phyloP scores from a whole-genome alignment of 2,113 vertebrate species.

The Heteronetta atricapilla region DNA sequence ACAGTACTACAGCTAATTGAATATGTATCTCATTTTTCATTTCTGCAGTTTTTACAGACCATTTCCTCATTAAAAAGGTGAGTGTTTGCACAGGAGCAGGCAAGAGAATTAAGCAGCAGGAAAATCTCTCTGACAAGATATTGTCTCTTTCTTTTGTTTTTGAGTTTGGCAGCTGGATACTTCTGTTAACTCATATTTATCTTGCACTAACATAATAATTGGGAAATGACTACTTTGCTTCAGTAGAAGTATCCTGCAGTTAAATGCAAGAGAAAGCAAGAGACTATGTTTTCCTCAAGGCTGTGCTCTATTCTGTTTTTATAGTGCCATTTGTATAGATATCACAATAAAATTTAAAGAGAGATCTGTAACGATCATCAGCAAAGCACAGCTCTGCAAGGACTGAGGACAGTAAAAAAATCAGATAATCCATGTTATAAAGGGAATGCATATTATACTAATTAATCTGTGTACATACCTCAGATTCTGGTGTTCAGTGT shows the following conservation, averaged over 20 bases:
- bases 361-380: neutral
- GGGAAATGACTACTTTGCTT: neutral
- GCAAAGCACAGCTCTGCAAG: neutral
- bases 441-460: neutral
- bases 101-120: slow-evolving; percentile 9
- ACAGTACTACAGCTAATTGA: slow-evolving; percentile 38
- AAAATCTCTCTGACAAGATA: neutral
- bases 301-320: neutral
- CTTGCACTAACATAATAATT: neutral
- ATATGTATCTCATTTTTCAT: slow-evolving; percentile 23
- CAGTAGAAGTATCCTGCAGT: neutral
- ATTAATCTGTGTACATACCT: neutral
- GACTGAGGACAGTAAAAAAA: neutral
- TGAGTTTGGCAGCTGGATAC: neutral
- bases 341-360: neutral
- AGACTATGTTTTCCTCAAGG: neutral
- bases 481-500: neutral
- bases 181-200: slow-evolving; percentile 17
- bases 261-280: neutral
- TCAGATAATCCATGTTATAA: neutral
- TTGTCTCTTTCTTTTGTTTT: slow-evolving; percentile 9
- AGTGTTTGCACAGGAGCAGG: slow-evolving; percentile 28
- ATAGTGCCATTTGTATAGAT: neutral
- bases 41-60: slow-evolving; percentile 12
- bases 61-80: slow-evolving; percentile 42